phyloP scores from a whole-genome alignment of 2,888 invertebrate species.

The Zonitis immaculata region DNA sequence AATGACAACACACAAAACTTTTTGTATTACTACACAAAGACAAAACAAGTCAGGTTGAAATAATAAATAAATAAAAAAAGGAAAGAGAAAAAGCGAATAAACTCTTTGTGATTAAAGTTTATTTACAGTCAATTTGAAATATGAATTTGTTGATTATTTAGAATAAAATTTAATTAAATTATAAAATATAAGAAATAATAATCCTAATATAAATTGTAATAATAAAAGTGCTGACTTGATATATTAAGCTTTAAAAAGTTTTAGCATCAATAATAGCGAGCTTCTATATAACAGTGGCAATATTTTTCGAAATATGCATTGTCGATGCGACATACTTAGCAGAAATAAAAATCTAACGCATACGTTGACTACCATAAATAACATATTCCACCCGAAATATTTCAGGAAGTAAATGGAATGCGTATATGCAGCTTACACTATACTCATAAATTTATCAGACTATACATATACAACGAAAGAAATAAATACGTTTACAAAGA shows the following conservation, averaged over 20 bases:
- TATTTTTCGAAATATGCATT: slow-evolving; percentile 26
- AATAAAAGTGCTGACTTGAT: slow-evolving; percentile 23
- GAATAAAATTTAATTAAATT: neutral
- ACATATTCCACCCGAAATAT: slow-evolving; percentile 35
- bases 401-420: slow-evolving; percentile 36
- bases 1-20: slow-evolving; percentile 2
- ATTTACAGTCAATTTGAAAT: neutral
- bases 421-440: slow-evolving; percentile 35
- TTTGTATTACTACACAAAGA: neutral
- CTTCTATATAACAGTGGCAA: slow-evolving; percentile 22
- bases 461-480: slow-evolving; percentile 15
- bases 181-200: neutral
- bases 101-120: neutral
- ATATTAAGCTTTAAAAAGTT: slow-evolving; percentile 25
- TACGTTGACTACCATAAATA: slow-evolving; percentile 38
- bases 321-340: slow-evolving; percentile 34
- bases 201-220: no score
- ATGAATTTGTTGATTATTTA: neutral
- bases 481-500: slow-evolving; percentile 34
- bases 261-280: slow-evolving; percentile 26
- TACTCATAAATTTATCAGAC: slow-evolving; percentile 39
- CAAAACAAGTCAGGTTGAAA: slow-evolving; percentile 2
- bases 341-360: slow-evolving; percentile 37
- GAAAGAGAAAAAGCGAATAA: neutral
- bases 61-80: neutral